Evolutionary conservation across 2,888 invertebrate species (phyloP), one percentile per base, ranked within the genome.

Genomic region (Trichopoda pennipes): DNA sequence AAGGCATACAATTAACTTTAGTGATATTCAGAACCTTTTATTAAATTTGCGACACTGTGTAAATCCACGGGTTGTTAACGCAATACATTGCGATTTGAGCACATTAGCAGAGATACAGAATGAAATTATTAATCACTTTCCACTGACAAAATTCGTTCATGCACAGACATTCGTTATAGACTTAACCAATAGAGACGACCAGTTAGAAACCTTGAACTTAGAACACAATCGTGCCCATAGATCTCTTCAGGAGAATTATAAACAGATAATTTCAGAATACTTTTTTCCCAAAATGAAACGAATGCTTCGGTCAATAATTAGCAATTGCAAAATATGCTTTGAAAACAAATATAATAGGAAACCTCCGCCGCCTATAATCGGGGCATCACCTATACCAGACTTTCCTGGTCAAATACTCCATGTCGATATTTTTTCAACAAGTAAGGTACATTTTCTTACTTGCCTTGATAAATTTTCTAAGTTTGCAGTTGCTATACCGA

Each of bases 281-380:
- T 72, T 70, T 47, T 70, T 72, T 12, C 69, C 69, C 3, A 69
- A 81, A 42, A 64, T 76, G 21, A 69, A 74, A 19, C 38, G 72
- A 44, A 76, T 61, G 14, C 49, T 75, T 14, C 44, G 51, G 53
- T 32, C 47, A 12, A 72, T 76, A 21, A 64, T 63, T 38, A 64
- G 35, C n/a, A 76, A 66, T 60, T 72, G 70, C 35, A 76, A 72
- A 79, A 79, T 60, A 61, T 75, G 66, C 28, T 44, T 63, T 17
- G 58, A 77, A 55, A 76, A 61, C 38, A 69, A 70, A 60, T 77
- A 77, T 19, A 77, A 69, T 9, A 77, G 77, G 21, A 61, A 69
- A 63, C 77, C 63, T 17, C 19, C 70, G 64, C 55, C 64, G 63
- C 53, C 63, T 38, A 35, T 63, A 32, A 53, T 77, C 9, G 64